Evolutionary conservation across 2,888 invertebrate genomes (phyloP).

Genomic region (Brachycybe producta): DNA sequence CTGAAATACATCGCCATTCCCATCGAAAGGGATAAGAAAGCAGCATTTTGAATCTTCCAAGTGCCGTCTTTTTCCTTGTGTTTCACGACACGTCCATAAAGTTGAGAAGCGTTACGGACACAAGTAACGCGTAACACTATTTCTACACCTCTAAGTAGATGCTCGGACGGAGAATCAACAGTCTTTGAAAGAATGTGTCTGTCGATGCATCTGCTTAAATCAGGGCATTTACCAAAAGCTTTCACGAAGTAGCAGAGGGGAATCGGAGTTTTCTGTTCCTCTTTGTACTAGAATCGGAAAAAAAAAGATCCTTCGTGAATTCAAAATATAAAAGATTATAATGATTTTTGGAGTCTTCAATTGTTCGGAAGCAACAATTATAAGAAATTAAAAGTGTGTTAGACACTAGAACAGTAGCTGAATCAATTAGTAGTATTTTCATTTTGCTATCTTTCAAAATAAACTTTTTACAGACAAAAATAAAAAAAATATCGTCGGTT

Average conservation of each 20-base stretch:
- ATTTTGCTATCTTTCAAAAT: too few relatives aligned
- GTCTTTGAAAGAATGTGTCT: slow-evolving; percentile 23
- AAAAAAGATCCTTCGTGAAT: too few relatives aligned
- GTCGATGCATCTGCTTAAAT: slow-evolving; percentile 3
- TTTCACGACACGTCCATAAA: slow-evolving; percentile 45
- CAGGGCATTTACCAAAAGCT: slow-evolving; percentile 6
- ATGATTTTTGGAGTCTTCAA: too few relatives aligned
- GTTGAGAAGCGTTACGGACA: slow-evolving; percentile 48
- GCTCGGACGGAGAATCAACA: slow-evolving; percentile 39
- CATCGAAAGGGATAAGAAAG: not conserved
- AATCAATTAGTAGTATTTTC: too few relatives aligned
- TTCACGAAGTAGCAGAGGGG: slow-evolving; percentile 7
- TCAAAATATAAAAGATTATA: too few relatives aligned
- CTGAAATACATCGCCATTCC: slow-evolving; percentile 5
- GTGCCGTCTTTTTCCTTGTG: slow-evolving; percentile 31
- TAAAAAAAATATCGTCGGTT: too few relatives aligned
- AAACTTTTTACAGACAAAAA: too few relatives aligned
- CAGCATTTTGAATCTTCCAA: slow-evolving; percentile 20
- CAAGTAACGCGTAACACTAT: slow-evolving; percentile 46
- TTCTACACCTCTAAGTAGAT: slow-evolving; percentile 37
- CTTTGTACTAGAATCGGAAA: not conserved
- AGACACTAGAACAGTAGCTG: too few relatives aligned
- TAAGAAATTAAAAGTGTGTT: too few relatives aligned
- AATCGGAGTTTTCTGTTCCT: not conserved
- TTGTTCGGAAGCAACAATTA: too few relatives aligned